Evolutionary conservation across 2,888 invertebrate genomes (phyloP), one percentile per base, ranked within the genome.

Genomic region (Trissoscelio sp.): DNA sequence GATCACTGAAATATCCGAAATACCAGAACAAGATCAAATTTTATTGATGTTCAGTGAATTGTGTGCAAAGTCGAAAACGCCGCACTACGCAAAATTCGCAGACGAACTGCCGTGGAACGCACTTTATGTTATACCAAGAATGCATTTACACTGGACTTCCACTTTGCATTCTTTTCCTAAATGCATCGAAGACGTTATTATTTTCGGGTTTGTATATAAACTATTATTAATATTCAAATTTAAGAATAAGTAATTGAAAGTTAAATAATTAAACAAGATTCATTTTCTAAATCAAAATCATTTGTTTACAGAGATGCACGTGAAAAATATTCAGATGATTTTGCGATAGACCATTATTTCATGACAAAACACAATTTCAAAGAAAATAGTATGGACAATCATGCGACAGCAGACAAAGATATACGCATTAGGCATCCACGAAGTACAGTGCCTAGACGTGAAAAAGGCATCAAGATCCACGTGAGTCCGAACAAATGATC

Each of bases 401-500:
- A 37, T 9, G 9, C 34, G 2, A 11, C 9, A 11, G 2, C 34
- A 37, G 44, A 44, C 44, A 44, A 18, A 20, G 44, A 44, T 3
- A 11, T 44, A 1, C 44, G 20, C 9, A 44, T 39, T 3, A n/a
- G 9, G 20, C 18, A 20, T 44, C 20, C n/a, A 11, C 60, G 28
- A 60, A 16, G 11, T 22, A 11, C 28, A 7, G 16, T 44, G 7
- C 31, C 46, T 3, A 60, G 18, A 16, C 31, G 22, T 5, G 74
- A 74, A 16, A 74, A 58, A 34, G 74, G 74, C 39, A 14, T 74
- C 20, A 74, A 66, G 18, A 66, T 74, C 7, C 48, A 39, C 12
- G 57, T 74, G 66, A 58, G 74, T 22, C 66, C 74, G 39, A 39
- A 74, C 44, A 74, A 74, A 66, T 74, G 66, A 74, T 66, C 39